Evolutionary conservation across 2,888 invertebrate species (phyloP).

Genomic region (Epinotia ramella): DNA sequence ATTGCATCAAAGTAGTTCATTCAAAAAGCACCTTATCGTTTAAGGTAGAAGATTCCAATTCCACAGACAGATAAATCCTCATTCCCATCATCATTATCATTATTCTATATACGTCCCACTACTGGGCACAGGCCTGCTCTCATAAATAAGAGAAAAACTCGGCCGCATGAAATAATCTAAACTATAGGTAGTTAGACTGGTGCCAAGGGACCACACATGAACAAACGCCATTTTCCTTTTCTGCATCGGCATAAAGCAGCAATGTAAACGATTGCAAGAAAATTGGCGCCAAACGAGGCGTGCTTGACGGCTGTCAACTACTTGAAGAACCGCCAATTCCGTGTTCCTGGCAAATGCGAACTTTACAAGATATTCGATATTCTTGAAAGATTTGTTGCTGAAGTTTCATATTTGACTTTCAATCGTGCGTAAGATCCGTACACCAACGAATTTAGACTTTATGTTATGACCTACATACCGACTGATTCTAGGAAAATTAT

Average conservation of each 20-base stretch:
- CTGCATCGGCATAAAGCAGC: constrained; percentile 1
- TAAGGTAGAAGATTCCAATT: too few species aligned
- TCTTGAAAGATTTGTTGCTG: constrained; percentile 26
- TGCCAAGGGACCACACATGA: background rate
- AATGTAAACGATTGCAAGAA: background rate
- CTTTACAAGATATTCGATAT: constrained; percentile 11
- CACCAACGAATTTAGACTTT: constrained; percentile 39
- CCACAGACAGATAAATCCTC: too few species aligned
- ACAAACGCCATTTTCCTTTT: background rate
- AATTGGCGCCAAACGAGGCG: constrained; percentile 7
- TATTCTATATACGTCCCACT: too few species aligned
- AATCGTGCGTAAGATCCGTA: constrained; percentile 30
- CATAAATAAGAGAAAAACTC: too few species aligned
- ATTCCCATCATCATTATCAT: too few species aligned
- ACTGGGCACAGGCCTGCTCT: too few species aligned
- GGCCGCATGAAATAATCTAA: too few species aligned
- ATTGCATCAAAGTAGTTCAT: too few species aligned
- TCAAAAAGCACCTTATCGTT: too few species aligned
- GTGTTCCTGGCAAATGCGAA: constrained; percentile 18
- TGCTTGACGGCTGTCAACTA: constrained; percentile 22
- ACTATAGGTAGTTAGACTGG: too few species aligned
- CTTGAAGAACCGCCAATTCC: constrained; percentile 34
- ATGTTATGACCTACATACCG: constrained; percentile 43
- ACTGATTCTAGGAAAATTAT: constrained; percentile 42
- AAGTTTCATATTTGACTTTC: constrained; percentile 20